Percentiles rank a stretch among this genome's conserved stretches.
Evolutionary conservation across 2,113 vertebrate genomes (phyloP).

Genomic region (Castor canadensis): DNA sequence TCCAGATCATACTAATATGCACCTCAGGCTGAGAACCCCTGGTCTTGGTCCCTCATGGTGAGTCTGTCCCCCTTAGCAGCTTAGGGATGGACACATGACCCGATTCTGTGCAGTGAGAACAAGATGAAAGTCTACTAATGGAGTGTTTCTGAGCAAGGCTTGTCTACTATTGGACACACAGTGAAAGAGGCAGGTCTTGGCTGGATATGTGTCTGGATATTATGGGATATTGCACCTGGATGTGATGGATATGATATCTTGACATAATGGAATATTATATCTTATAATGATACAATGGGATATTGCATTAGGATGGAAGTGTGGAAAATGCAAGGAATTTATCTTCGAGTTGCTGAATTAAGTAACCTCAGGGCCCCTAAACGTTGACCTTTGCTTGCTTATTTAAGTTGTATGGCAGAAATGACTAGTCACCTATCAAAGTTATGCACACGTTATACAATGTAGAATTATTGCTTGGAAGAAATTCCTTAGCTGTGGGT

Average conservation of each 20-base stretch:
- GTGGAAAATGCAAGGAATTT: neutral
- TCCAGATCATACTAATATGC: neutral
- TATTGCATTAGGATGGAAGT: neutral
- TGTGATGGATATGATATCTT: neutral
- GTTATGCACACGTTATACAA: neutral
- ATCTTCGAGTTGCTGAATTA: neutral
- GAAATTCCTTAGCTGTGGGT: neutral
- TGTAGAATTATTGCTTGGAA: neutral
- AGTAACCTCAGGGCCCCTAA: neutral
- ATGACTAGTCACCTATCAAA: neutral
- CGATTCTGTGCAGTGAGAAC: neutral
- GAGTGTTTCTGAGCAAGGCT: neutral
- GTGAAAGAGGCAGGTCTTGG: neutral
- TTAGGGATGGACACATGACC: neutral
- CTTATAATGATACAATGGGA: neutral
- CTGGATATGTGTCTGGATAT: neutral
- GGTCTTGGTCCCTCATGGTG: neutral
- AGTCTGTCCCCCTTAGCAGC: neutral
- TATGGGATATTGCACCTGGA: neutral
- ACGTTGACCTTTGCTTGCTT: neutral
- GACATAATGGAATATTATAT: neutral
- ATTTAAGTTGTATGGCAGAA: neutral
- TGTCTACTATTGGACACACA: neutral
- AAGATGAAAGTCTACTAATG: neutral
- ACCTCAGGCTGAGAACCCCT: neutral